These are phyloP conservation scores for Campylomormyrus numenius DNA, from an alignment of 2,113 vertebrate genomes.

Conservation along the genomic window DNA sequence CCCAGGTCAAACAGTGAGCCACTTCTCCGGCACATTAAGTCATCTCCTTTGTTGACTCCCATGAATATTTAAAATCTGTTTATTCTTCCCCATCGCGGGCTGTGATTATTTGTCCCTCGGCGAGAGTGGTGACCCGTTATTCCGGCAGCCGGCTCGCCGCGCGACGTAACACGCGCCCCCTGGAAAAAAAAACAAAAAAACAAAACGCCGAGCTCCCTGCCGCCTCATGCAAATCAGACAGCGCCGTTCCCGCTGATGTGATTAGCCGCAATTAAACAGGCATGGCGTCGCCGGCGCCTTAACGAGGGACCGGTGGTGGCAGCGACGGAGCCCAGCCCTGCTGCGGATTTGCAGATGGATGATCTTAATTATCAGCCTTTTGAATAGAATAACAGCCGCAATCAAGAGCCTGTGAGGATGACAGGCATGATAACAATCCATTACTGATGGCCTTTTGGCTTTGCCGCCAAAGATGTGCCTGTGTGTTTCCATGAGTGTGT, in stretches of 20 bases:
- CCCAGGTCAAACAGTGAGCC: neutral
- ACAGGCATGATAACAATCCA: constrained; percentile 69
- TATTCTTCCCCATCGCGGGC: neutral
- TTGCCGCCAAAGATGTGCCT: neutral
- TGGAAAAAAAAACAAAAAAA: neutral
- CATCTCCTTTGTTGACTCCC: neutral
- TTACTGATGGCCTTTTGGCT: constrained; percentile 68
- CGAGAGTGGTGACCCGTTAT: neutral
- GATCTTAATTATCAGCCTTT: constrained; percentile 74
- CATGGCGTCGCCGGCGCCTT: constrained; percentile 73
- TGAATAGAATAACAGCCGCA: constrained; percentile 76
- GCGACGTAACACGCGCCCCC: neutral
- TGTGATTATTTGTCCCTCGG: neutral
- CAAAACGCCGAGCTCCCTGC: constrained; percentile 47
- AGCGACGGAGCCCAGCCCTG: neutral
- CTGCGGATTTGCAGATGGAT: constrained; percentile 67
- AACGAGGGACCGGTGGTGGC: constrained; percentile 54
- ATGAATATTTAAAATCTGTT: constrained; percentile 6
- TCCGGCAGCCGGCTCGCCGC: neutral
- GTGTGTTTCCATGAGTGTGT: neutral
- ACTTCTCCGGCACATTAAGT: neutral
- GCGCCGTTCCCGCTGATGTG: constrained; percentile 75
- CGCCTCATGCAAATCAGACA: constrained; percentile 64
- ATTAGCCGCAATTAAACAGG: constrained; percentile 76
- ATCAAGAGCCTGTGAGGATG: constrained; percentile 72